Conservation (phyloP, 1,140 invertebrate genomes). For the Globodera rostochiensis region DNA sequence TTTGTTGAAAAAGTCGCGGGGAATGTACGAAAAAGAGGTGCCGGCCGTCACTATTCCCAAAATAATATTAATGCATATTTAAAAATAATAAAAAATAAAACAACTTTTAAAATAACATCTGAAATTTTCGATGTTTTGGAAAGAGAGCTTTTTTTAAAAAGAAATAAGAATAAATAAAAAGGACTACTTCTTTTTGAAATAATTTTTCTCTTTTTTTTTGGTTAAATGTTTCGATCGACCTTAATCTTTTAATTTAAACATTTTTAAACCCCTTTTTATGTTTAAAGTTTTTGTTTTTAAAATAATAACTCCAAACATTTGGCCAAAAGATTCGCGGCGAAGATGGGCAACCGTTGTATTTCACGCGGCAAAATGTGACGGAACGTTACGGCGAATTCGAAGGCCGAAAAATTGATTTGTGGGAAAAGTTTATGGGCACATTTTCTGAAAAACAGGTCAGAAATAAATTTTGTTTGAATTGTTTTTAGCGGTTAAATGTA, state of each 20-base stretch:
- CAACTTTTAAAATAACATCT: no score
- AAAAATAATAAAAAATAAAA: no score
- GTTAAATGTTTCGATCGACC: no score
- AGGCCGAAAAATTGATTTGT: slow-evolving; percentile 35
- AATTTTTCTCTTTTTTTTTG: no score
- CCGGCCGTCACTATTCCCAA: neutral
- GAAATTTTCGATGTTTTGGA: no score
- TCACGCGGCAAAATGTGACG: slow-evolving; percentile 48
- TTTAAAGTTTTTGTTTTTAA: neutral
- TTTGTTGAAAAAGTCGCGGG: slow-evolving; percentile 10
- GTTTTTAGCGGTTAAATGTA: no score
- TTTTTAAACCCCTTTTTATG: no score
- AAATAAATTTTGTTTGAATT: slow-evolving; percentile 1
- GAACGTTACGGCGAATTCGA: slow-evolving; percentile 50
- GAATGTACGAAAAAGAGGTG: slow-evolving; percentile 31
- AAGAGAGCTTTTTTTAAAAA: no score
- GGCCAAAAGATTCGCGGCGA: slow-evolving; percentile 5
- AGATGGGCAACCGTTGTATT: slow-evolving; percentile 42
- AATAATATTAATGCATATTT: no score
- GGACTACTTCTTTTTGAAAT: no score
- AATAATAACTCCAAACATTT: neutral
- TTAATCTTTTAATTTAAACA: no score
- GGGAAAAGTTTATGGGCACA: slow-evolving; percentile 30
- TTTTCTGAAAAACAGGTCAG: slow-evolving; percentile 28
- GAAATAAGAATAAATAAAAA: no score